Evolutionary conservation across 2,113 vertebrate genomes (phyloP), one percentile per base, ranked within the genome.

Genomic region (Megaceryle torquata): DNA sequence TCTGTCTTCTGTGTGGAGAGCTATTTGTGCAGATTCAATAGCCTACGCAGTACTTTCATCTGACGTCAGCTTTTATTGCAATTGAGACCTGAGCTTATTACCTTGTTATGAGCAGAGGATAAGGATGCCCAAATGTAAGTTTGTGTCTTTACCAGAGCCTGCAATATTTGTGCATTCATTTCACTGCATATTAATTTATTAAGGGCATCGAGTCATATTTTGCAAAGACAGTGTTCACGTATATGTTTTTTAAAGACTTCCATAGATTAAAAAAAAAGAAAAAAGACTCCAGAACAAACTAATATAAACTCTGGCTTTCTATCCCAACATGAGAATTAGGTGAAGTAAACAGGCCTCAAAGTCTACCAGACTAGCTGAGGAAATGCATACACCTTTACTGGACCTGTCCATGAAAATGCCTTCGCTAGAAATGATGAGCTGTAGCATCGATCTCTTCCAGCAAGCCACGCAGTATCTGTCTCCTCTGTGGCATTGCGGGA

Each of bases 1-100:
- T 78, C 16, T 70, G 41, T 39, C 63, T 91, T 95, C 29, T 22
- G 64, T 90, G 82, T 83, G 93, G 78, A 95, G 86, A 95, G 57
- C 82, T 90, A 70, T 80, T 95, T 75, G 87, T 94, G 74, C 37
- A 77, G 83, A 69, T 91, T 89, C 51, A 51, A 18, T 44, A 84
- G 29, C 10, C 90, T 92, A 24, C 48, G 78, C 10, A 51, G 31
- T 59, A 61, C 11, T 56, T 91, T 91, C 17, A 56, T 80, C 63
- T 92, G 22, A 86, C 86, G 61, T 51, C 50, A 89, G 17, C 19
- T 94, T 86, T 51, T 78, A 50, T 48, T 95, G 24, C 53, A 75
- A 16, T n/a, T 44, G 57, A 90, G 77, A 59, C 29, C 31, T 64
- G 67, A 91, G 17, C 35, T 84, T 93, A 37, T 56, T 79, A 57